Base-by-base conservation (phyloP, 2,888 invertebrate genomes). In the Acleris holmiana region DNA sequence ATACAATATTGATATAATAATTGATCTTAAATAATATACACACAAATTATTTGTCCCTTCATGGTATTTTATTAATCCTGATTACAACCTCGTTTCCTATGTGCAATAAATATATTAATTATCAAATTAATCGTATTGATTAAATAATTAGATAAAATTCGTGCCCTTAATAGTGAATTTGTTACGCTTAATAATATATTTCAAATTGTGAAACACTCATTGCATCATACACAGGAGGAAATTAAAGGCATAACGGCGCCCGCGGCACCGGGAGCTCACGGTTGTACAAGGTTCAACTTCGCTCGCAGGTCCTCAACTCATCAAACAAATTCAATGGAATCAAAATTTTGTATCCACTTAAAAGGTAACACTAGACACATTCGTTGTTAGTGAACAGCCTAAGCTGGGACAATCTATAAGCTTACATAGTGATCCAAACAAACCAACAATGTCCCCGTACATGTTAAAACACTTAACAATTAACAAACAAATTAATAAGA, bases 1-100 rank as follows among this genome's bases (percentile, higher is more conserved):
- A 85, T 82, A 80, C 76, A 78, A 82, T 83, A 80, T 80, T 80
- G 81, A 82, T 85, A 85, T 78, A 77, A 80, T 86, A 82, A 82
- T 79, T 80, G 81, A 79, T 86, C 87, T 85, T 88, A 88, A 89
- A 91, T 78, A 89, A 90, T 89, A 88, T 91, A 90, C 88, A 89
- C 89, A 87, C 85, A 88, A 89, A 88, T 91, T 92, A 91, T 91
- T 91, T 92, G 91, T 91, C 85, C 79, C 80, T 82, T 86, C 78
- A 85, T 84, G 78, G 76, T 84, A 76, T 73, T 83, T 84, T 83
- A 83, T 84, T 85, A 82, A 84, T 84, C 79, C 80, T 80, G 87
- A 87, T 86, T 89, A 92, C 91, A 92, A 91, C 91, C 91, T 91
- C 89, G 78, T 88, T 88, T 85, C 77, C 87, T 91, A 91, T 90